A percentile compares a stretch with the other conserved stretches of the same genome.
Conservation (phyloP, 1,140 invertebrate genomes). For the Drosophila murphyi region DNA sequence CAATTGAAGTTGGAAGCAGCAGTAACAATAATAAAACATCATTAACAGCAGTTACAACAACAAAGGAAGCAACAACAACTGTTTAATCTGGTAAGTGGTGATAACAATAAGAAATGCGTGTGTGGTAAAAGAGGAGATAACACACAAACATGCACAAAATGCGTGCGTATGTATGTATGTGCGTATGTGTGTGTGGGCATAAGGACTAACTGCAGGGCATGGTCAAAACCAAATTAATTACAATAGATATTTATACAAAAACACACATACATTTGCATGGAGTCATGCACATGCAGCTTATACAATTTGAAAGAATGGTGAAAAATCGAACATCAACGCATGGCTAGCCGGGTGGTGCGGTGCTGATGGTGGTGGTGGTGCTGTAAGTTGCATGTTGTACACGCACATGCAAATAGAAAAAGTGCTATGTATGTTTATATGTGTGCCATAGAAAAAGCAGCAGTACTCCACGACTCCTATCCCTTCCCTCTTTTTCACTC, state of each 20-base stretch:
- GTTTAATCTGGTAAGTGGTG: conserved; percentile 35
- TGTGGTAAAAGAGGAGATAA: not conserved
- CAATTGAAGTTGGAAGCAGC: conserved; percentile 31
- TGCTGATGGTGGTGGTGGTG: not conserved
- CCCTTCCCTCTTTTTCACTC: not conserved
- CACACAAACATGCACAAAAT: not conserved
- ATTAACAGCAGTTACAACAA: conserved; percentile 8
- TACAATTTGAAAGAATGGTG: conserved; percentile 64
- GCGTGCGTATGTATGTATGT: conserved; percentile 7
- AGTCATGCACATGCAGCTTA: conserved; percentile 37
- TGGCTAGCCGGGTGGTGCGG: conserved; percentile 49
- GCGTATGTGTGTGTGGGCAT: conserved; percentile 6
- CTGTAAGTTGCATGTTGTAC: conserved; percentile 39
- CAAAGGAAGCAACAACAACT: conserved; percentile 10
- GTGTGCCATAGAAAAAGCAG: conserved; percentile 35
- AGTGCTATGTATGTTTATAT: conserved; percentile 30
- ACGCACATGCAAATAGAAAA: conserved; percentile 50
- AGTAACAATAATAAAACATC: not conserved
- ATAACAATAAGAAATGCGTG: not conserved
- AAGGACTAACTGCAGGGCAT: conserved; percentile 21
- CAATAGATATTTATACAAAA: conserved; percentile 18
- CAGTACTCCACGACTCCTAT: conserved; percentile 15
- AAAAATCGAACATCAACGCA: conserved; percentile 78
- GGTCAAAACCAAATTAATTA: conserved; percentile 48
- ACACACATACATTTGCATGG: not conserved